Percentiles rank a stretch among this genome's conserved stretches.
These are phyloP conservation scores for Dallia pectoralis DNA, from an alignment of 2,797 vertebrate species.

Conservation along the genomic window DNA sequence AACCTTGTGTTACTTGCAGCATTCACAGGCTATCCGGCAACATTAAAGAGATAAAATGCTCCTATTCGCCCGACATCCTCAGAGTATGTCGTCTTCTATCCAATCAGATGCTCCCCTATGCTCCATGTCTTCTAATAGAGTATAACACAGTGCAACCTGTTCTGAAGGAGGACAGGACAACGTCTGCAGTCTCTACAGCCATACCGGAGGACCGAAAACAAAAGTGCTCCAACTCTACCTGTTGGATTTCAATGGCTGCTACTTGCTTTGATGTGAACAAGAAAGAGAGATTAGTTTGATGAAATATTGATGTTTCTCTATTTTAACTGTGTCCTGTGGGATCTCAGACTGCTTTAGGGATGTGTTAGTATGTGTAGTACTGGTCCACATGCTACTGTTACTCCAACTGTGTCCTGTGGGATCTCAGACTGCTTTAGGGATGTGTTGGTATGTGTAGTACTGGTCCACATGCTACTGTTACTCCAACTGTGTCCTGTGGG, in stretches of 20 bases:
- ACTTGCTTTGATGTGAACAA: constrained; percentile 75
- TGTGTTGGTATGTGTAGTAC: constrained; percentile 38
- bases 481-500: constrained; percentile 74
- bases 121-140: constrained; percentile 37
- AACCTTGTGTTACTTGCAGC: background rate
- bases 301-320: constrained; percentile 77
- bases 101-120: background rate
- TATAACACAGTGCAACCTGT: constrained; percentile 33
- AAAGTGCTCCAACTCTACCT: constrained; percentile 72
- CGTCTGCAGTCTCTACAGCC: constrained; percentile 44
- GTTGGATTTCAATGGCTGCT: constrained; percentile 69
- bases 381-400: constrained; percentile 26
- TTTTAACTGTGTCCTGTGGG: constrained; percentile 74
- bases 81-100: background rate
- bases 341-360: constrained; percentile 65
- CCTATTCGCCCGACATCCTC: background rate
- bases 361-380: constrained; percentile 37
- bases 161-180: constrained; percentile 52
- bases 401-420: constrained; percentile 68
- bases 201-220: constrained; percentile 71
- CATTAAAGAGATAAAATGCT: background rate
- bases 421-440: constrained; percentile 65
- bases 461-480: constrained; percentile 33
- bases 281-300: constrained; percentile 76
- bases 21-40: background rate